Evolutionary conservation across 2,113 vertebrate genomes (phyloP), one percentile per base, ranked within the genome.

Genomic region (Myxocyprinus asiaticus): DNA sequence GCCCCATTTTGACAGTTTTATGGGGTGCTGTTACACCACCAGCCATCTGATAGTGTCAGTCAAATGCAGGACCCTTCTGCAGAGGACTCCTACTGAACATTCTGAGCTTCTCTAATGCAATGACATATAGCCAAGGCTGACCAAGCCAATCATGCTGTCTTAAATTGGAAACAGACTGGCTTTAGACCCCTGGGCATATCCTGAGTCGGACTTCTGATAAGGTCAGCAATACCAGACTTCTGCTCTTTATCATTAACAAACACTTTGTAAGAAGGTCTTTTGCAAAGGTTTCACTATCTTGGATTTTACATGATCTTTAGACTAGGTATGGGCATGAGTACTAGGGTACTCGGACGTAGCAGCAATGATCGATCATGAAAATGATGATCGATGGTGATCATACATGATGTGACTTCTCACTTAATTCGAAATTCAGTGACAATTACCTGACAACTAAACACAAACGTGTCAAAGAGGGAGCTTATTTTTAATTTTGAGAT

Each of bases 81-180:
- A 76, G 63, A 71, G 51, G 65, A 45, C 67, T 14, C 10, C 1
- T 47, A 7, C 61, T 15, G 62, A 17, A 56, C 17, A 61, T 33
- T 10, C 45, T 15, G 7, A 65, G 45, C 11, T 50, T 80, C 12
- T 51, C 12, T 56, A 59, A 68, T 45, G 62, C 65, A 70, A 11
- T 51, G 59, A 51, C 58, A 47, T 17, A n/a, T 10, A 76, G 53
- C 15, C 58, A 53, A 22, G 15, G 58, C 42, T 45, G 3, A 15
- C 79, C 67, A 63, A 15, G 44, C 44, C 73, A 75, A 51, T 59
- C 71, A 76, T 14, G 70, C 78, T 68, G 17, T 0, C 67, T 76
- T 74, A 80, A 85, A 77, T 74, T 81, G 51, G 76, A 72, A 79
- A 59, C 3, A 77, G 56, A 75, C 9, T 51, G 59, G 70, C 33